Percentiles rank a stretch among this genome's conserved stretches.
Evolutionary conservation across 2,797 vertebrate genomes (phyloP).

Genomic region (Threskiornis aethiopicus): DNA sequence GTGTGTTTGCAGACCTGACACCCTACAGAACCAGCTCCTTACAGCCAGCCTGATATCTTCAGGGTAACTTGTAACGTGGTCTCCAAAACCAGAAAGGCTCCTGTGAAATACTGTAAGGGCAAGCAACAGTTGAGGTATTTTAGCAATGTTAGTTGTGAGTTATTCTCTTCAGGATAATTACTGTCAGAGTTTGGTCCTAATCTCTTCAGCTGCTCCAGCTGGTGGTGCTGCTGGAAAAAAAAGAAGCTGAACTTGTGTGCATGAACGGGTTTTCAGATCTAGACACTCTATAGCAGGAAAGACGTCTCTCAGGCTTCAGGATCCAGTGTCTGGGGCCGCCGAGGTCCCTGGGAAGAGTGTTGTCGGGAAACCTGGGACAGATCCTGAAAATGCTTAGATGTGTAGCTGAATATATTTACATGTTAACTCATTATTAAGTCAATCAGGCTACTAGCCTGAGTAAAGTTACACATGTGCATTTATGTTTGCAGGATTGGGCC

Average conservation of each 20-base stretch:
- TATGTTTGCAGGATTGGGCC: neutral
- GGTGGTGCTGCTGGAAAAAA: constrained; percentile 34
- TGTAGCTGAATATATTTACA: neutral
- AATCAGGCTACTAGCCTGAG: neutral
- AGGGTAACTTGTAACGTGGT: neutral
- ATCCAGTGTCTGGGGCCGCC: neutral
- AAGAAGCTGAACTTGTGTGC: neutral
- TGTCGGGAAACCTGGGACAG: neutral
- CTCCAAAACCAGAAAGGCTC: constrained; percentile 8
- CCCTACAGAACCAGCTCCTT: constrained; percentile 52
- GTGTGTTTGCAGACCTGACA: constrained; percentile 65
- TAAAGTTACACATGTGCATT: neutral
- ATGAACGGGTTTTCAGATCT: neutral
- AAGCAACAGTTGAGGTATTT: constrained; percentile 13
- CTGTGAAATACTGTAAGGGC: neutral
- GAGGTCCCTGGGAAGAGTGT: neutral
- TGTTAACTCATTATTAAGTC: neutral
- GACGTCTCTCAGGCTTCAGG: neutral
- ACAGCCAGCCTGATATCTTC: constrained; percentile 30
- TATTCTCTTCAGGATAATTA: constrained; percentile 11
- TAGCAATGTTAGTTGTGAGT: neutral
- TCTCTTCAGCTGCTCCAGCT: constrained; percentile 31
- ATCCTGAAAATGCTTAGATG: neutral
- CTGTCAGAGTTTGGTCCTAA: constrained; percentile 5
- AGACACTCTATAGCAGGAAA: neutral